Evolutionary conservation across 2,888 invertebrate species (phyloP), one percentile per base, ranked within the genome.

Genomic region (Therioaphis trifolii): DNA sequence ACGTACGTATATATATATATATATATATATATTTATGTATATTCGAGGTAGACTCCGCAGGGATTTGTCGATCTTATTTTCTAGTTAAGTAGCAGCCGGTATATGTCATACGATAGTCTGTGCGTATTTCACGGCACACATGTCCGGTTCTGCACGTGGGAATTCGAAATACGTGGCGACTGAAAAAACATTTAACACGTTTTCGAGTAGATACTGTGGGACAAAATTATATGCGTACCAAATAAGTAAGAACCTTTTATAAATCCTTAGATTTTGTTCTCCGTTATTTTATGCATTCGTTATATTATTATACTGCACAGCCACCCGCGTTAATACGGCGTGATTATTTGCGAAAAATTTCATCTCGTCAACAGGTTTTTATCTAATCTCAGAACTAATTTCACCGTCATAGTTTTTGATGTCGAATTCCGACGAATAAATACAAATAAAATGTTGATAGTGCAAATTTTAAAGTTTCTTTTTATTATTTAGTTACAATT

Each of bases 111-210:
- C 43, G 5, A n/a, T n/a, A n/a, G n/a, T n/a, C n/a, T 5, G 40
- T 55, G 29, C 15, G 71, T 46, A 72, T 58, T 63, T 72, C n/a
- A n/a, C 80, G 61, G 52, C 80, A 63, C 80, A 82, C 72, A 46
- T 82, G 72, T 74, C 80, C 58, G 61, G 24, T 63, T 72, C 72
- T 74, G 80, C 80, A 82, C 49, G 72, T 82, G 80, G 63, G 80
- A 82, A 82, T 72, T 35, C 4, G 40, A 40, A 68, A 68, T 52
- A 66, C 40, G 49, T 12, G 72, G 5, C 24, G 72, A 24, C 71
- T 63, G 35, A 82, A 63, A 71, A 72, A 72, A 82, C 80, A 82
- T 71, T 49, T n/a, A 12, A 74, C 80, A 82, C 72, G 80, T 72
- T 82, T 69, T 40, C 24, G 18, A 1, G 63, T 35, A 14, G 21